Percentiles rank a stretch among this genome's conserved stretches.
Conservation (phyloP, 2,797 vertebrate genomes). For the Sebastes oblongus region DNA sequence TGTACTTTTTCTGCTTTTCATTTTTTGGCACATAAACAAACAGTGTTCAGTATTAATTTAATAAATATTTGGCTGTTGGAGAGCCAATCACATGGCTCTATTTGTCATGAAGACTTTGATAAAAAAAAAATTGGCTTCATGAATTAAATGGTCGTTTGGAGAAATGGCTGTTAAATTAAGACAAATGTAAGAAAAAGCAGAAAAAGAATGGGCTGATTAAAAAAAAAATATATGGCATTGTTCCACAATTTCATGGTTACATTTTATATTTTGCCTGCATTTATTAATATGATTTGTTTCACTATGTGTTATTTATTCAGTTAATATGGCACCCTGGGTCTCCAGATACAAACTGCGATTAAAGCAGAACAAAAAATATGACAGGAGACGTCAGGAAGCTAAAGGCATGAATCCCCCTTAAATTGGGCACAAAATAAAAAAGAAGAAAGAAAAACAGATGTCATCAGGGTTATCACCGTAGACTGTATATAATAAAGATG, state of each 20-base stretch:
- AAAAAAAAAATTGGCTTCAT: neutral
- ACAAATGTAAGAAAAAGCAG: neutral
- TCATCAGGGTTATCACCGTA: neutral
- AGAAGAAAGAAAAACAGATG: neutral
- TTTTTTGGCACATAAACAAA: neutral
- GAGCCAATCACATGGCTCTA: neutral
- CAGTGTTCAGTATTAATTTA: neutral
- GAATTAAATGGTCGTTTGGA: rapidly evolving
- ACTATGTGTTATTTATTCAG: neutral
- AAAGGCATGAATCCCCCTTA: neutral
- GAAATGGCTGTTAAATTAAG: neutral
- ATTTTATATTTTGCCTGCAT: too few species aligned
- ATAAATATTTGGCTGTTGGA: neutral
- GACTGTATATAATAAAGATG: too few species aligned
- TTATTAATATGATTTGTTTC: neutral
- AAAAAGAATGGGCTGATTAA: neutral
- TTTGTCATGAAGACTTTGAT: neutral
- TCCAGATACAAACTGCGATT: neutral
- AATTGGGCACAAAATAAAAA: neutral
- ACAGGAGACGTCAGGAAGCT: neutral
- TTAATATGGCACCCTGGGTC: neutral
- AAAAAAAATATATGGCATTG: too few species aligned
- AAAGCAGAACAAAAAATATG: neutral
- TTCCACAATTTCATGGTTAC: neutral
- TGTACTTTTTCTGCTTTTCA: neutral